Percentiles rank a stretch among this genome's conserved stretches.
These are phyloP conservation scores for Trachelus stipa DNA, from an alignment of 2,888 invertebrate species.

Conservation along the genomic window DNA sequence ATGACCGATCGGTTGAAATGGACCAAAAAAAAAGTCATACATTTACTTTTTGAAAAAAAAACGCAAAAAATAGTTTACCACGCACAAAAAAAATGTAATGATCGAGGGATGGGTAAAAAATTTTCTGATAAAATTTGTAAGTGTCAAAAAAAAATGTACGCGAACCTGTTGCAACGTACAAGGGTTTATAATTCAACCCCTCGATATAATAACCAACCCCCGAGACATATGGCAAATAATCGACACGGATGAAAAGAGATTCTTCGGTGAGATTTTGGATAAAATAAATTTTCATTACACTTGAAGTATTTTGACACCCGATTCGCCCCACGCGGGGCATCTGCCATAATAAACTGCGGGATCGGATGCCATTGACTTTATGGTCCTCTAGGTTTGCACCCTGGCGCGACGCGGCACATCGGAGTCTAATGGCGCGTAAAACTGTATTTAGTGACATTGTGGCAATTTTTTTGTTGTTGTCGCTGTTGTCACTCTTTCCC, in stretches of 20 bases:
- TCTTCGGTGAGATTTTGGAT: constrained; percentile 11
- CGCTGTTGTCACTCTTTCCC: background rate
- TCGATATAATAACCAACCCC: background rate
- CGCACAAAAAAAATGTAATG: background rate
- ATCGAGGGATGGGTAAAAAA: background rate
- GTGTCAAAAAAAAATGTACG: background rate
- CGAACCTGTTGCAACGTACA: background rate
- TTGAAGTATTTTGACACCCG: constrained; percentile 19
- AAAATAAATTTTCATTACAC: constrained; percentile 24
- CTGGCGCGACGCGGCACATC: constrained; percentile 6
- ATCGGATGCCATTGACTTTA: constrained; percentile 19
- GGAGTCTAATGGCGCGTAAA: constrained; percentile 22
- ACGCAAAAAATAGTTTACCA: background rate
- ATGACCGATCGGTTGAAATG: background rate
- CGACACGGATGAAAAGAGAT: constrained; percentile 1
- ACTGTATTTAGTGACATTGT: constrained; percentile 25
- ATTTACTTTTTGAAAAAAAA: background rate
- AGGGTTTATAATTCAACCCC: background rate
- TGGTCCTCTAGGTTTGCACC: constrained; percentile 10
- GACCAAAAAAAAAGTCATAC: background rate
- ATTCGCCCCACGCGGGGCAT: constrained; percentile 19
- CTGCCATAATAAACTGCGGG: constrained; percentile 17
- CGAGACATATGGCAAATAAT: background rate
- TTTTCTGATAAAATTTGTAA: background rate
- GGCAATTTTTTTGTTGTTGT: constrained; percentile 20